Evolutionary conservation across 2,797 vertebrate genomes (phyloP).

Genomic region (Coregonus sp.): DNA sequence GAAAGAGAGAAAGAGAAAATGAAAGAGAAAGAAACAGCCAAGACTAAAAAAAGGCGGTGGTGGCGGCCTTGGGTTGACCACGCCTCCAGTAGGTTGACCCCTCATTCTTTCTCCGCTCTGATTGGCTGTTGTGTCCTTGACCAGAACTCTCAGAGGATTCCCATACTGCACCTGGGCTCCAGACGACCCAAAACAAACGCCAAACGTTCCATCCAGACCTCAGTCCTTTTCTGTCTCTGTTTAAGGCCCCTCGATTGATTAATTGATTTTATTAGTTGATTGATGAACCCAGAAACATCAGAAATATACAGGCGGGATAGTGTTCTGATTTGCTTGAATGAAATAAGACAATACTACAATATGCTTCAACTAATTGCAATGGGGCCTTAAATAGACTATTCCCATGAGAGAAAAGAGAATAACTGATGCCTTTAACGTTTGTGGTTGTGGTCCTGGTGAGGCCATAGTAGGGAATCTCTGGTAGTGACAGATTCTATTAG

Average conservation of each 20-base stretch:
- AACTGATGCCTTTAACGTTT: constrained; percentile 64
- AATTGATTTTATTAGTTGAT: background rate
- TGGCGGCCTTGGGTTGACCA: constrained; percentile 99
- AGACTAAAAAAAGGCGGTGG: constrained; percentile 99
- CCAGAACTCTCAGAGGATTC: constrained; percentile 89
- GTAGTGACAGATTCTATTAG: constrained; percentile 47
- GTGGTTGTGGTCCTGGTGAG: constrained; percentile 53
- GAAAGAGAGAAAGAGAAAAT: constrained; percentile 88
- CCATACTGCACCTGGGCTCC: constrained; percentile 74
- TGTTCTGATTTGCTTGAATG: background rate
- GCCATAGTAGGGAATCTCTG: constrained; percentile 77
- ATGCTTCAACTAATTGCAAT: background rate
- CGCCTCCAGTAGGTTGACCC: constrained; percentile 99
- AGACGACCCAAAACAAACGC: constrained; percentile 56
- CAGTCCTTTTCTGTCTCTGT: constrained; percentile 78
- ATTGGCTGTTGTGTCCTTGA: constrained; percentile 99
- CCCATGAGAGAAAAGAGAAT: constrained; percentile 61
- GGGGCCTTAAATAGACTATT: constrained; percentile 77
- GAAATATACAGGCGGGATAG: background rate
- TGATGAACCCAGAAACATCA: background rate
- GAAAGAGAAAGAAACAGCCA: constrained; percentile 86
- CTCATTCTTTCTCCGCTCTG: constrained; percentile 83
- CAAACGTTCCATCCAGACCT: constrained; percentile 52
- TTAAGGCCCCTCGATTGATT: constrained; percentile 60
- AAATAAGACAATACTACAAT: background rate